Evolutionary conservation across 2,888 invertebrate species (phyloP).

Genomic region (Odontocolon sp.): DNA sequence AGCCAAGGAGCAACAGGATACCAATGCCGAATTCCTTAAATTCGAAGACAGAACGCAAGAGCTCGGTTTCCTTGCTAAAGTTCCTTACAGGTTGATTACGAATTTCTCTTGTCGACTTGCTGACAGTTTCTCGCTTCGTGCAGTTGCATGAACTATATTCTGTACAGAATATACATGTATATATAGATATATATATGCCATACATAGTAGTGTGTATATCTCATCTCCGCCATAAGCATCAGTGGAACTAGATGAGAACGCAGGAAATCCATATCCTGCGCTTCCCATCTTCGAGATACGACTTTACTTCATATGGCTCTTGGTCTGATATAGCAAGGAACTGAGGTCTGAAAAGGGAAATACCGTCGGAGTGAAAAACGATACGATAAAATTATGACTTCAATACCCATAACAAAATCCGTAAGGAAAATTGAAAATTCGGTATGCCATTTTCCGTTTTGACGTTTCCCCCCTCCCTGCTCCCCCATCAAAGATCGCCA

Average conservation of each 20-base stretch:
- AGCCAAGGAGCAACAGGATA: conserved; percentile 17
- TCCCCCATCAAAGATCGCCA: not conserved
- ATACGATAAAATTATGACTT: too few relatives aligned
- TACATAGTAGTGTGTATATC: not conserved
- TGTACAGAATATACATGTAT: not conserved
- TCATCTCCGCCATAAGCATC: conserved; percentile 32
- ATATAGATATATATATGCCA: not conserved
- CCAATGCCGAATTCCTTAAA: conserved; percentile 12
- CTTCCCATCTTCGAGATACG: conserved; percentile 22
- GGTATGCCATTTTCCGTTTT: not conserved
- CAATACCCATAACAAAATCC: not conserved
- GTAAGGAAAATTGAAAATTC: not conserved
- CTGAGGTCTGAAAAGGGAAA: conserved; percentile 16
- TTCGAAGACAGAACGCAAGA: conserved; percentile 5
- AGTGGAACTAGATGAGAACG: conserved; percentile 21
- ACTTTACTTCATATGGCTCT: conserved; percentile 24
- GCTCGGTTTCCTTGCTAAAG: not conserved
- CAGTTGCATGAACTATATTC: not conserved
- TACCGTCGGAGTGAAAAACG: too few relatives aligned
- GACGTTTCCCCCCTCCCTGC: not conserved
- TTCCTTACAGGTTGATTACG: not conserved
- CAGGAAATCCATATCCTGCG: conserved; percentile 54
- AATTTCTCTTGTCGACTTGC: not conserved
- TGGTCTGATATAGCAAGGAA: not conserved
- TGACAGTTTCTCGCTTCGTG: not conserved